phyloP scores from a whole-genome alignment of 2,888 invertebrate species.

The Pristionchus japonicus region DNA sequence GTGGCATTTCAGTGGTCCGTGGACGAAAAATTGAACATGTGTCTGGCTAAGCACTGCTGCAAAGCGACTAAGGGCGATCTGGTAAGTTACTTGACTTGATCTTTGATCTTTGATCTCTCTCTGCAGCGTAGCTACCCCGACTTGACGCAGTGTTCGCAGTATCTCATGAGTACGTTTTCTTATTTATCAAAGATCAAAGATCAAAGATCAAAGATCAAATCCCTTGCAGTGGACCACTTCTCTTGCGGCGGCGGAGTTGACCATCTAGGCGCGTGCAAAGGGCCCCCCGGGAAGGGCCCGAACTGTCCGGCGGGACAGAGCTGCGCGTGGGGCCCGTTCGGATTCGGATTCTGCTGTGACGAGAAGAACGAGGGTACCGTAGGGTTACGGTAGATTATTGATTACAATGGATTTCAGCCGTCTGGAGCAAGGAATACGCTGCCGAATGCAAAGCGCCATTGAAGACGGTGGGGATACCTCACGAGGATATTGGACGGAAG shows the following conservation, averaged over 20 bases:
- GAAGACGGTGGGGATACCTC: neutral
- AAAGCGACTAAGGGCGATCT: neutral
- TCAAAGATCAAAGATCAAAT: neutral
- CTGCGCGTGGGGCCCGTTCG: conserved; percentile 27
- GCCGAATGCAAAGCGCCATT: neutral
- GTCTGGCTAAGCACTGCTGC: conserved; percentile 34
- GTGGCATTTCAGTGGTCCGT: conserved; percentile 9
- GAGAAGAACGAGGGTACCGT: conserved; percentile 27
- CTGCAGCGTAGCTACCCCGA: neutral
- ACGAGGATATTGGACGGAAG: neutral
- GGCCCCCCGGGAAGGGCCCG: neutral
- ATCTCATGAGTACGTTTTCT: neutral
- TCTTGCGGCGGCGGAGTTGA: conserved; percentile 25
- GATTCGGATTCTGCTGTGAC: conserved; percentile 37
- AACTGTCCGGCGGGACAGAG: neutral
- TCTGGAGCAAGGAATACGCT: neutral
- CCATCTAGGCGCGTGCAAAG: conserved; percentile 9
- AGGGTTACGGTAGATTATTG: neutral
- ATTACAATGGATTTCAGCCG: neutral
- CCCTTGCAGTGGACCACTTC: conserved; percentile 24
- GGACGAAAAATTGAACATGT: conserved; percentile 30
- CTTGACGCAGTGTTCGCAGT: neutral
- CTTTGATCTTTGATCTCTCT: neutral
- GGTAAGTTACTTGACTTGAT: neutral
- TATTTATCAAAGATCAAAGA: neutral